Percentiles rank a stretch among this genome's conserved stretches.
Evolutionary conservation across 2,888 invertebrate genomes (phyloP).

Genomic region (Ormia ochracea): DNA sequence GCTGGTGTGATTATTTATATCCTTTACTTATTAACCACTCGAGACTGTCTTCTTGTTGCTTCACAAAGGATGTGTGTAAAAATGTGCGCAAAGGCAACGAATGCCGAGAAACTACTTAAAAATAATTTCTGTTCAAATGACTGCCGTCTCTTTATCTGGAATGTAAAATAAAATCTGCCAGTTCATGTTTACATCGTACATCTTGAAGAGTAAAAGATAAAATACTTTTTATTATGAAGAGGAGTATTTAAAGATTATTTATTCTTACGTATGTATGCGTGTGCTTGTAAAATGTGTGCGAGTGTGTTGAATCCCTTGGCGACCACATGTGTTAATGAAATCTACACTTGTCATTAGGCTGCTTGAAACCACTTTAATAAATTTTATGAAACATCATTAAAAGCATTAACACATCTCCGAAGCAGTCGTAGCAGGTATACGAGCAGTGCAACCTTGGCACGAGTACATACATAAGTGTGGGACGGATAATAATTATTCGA

Average conservation of each 20-base stretch:
- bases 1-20: slow-evolving; percentile 40
- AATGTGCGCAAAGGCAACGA: background rate
- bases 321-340: slow-evolving; percentile 68
- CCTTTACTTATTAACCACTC: slow-evolving; percentile 69
- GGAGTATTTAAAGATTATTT: slow-evolving; percentile 45
- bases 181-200: background rate
- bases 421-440: too few relatives aligned
- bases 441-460: too few relatives aligned
- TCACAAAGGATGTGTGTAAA: background rate
- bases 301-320: slow-evolving; percentile 67
- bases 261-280: slow-evolving; percentile 61
- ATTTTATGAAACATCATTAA: slow-evolving; percentile 58
- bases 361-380: slow-evolving; percentile 59
- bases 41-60: slow-evolving; percentile 66
- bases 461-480: too few relatives aligned
- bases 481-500: too few relatives aligned
- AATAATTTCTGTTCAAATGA: background rate
- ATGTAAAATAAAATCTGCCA: background rate
- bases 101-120: background rate
- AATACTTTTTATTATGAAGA: background rate
- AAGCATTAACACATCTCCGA: slow-evolving; percentile 52
- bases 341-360: slow-evolving; percentile 63
- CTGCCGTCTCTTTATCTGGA: too few relatives aligned
- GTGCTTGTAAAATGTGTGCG: too few relatives aligned
- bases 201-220: background rate